These are phyloP conservation scores for Ambastaia sidthimunki DNA, from an alignment of 2,797 vertebrate genomes.

Conservation along the genomic window DNA sequence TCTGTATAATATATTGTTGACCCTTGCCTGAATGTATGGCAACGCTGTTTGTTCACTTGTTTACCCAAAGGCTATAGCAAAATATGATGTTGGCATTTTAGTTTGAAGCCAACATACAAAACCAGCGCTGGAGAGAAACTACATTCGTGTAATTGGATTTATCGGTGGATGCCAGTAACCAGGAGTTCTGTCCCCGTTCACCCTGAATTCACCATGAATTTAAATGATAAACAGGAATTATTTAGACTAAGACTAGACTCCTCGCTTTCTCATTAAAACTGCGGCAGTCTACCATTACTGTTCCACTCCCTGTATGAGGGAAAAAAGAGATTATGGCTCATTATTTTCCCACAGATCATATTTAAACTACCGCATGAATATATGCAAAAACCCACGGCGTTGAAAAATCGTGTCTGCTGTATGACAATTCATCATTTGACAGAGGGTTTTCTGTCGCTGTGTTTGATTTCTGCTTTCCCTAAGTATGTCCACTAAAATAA, in stretches of 20 bases:
- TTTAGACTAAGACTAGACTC: slow-evolving; percentile 7
- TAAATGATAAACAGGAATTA: slow-evolving; percentile 28
- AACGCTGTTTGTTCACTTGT: not conserved
- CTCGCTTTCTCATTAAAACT: slow-evolving; percentile 7
- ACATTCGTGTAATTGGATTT: slow-evolving; percentile 4
- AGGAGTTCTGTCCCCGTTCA: slow-evolving; percentile 30
- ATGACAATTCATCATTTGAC: slow-evolving; percentile 56
- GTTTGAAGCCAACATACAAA: not conserved
- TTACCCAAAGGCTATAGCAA: not conserved
- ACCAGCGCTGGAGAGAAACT: not conserved
- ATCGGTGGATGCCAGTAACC: slow-evolving; percentile 3
- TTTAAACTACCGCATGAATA: slow-evolving; percentile 59
- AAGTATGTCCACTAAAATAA: slow-evolving; percentile 54
- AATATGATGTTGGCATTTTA: not conserved
- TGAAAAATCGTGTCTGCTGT: slow-evolving; percentile 42
- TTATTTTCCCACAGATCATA: slow-evolving; percentile 52
- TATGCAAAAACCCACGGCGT: slow-evolving; percentile 49
- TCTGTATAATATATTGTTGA: not conserved
- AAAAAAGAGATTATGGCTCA: slow-evolving; percentile 18
- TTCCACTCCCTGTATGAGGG: not conserved
- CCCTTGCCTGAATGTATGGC: not conserved
- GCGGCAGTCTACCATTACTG: not conserved
- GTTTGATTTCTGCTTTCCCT: slow-evolving; percentile 52
- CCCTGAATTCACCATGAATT: slow-evolving; percentile 20
- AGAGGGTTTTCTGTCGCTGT: slow-evolving; percentile 53